phyloP scores from a whole-genome alignment of 1,140 invertebrate genomes.

The Euwallacea similis region DNA sequence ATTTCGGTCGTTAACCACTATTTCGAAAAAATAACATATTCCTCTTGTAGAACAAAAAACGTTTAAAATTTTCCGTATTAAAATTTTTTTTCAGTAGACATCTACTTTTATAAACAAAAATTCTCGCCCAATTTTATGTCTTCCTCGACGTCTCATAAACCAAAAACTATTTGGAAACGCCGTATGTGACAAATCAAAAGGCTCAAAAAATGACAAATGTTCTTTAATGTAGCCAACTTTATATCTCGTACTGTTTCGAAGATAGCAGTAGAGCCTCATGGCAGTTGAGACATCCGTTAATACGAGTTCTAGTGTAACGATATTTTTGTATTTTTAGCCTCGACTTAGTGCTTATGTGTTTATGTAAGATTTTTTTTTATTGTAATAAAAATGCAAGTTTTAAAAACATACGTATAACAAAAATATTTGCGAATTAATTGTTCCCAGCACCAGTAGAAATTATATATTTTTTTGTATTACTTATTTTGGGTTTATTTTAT shows the following conservation, averaged over 20 bases:
- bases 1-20: no score
- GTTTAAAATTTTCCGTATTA: no score
- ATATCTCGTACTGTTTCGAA: not conserved
- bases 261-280: not conserved
- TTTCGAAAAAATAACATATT: no score
- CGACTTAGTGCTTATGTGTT: constrained; percentile 37
- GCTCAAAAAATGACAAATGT: not conserved
- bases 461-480: constrained; percentile 49
- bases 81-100: no score
- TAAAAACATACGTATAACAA: constrained; percentile 36
- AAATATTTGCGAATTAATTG: constrained; percentile 48
- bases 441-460: constrained; percentile 47
- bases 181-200: not conserved
- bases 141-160: not conserved
- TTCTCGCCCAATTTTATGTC: no score
- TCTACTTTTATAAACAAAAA: no score
- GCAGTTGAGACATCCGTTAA: not conserved
- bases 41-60: no score
- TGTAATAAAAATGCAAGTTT: constrained; percentile 47
- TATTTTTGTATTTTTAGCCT: constrained; percentile 42
- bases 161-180: not conserved
- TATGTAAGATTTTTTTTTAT: constrained; percentile 41
- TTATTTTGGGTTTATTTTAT: constrained; percentile 39
- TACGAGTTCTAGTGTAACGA: constrained; percentile 25
- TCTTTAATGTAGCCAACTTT: not conserved